Evolutionary conservation across 1,140 invertebrate genomes (phyloP), one percentile per base, ranked within the genome.

Genomic region (Maniola jurtina): DNA sequence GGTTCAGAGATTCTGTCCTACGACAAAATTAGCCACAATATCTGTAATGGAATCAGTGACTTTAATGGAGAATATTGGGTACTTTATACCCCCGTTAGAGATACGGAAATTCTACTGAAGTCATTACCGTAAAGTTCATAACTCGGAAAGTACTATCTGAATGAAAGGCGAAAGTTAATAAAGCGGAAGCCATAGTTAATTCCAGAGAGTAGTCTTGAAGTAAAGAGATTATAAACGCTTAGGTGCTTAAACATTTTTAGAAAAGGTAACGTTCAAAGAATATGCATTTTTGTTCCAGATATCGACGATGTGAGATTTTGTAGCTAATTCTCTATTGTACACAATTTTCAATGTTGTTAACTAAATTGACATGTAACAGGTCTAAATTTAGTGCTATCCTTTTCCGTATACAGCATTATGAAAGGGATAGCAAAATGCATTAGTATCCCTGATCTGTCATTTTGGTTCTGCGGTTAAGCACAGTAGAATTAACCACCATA

Each of bases 141-240:
- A 13, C 34, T 61, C 47, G n/a, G 9, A 35, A 59, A 65, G 56
- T n/a, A 25, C 1, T 25, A 56, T 33, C 35, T 2, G 15, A 25
- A 56, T 15, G 38, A 58, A 45, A 16, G 33, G 45, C 36, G 13
- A 57, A 52, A 50, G 55, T 50, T 52, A 56, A 4, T 64, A n/a
- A n/a, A 57, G 54, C 62, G 48, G 63, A 64, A 55, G 62, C 55
- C 52, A 35, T 50, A 38, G 45, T 50, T 50, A 65, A 59, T 65
- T 14, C 45, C 50, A 14, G 50, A 65, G 55, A 65, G 16, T 34
- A 56, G 33, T 34, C 42, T 60, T 11, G 11, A 33, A 55, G 38
- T 11, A 45, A 45, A n/a, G 42, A 11, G 42, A 45, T 45, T 45
- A 45, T 45, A 45, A 45, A 13, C 42, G 42, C 42, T 45, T 8